Evolutionary conservation across 1,140 invertebrate species (phyloP).

Genomic region (Apis dorsata): DNA sequence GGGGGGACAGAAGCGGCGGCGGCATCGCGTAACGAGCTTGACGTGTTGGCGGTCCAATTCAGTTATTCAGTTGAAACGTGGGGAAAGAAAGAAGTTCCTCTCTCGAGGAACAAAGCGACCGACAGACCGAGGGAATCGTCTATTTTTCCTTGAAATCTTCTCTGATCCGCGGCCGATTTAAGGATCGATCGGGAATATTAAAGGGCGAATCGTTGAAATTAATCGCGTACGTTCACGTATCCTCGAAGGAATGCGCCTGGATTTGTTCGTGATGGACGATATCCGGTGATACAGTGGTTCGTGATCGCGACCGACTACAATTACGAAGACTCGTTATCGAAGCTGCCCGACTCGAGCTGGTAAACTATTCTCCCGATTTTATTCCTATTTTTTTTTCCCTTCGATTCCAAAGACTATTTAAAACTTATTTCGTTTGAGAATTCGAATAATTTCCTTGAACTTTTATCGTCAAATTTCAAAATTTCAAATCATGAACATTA

Average conservation of each 20-base stretch:
- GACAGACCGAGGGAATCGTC: too few relatives aligned
- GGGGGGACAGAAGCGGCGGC: background rate
- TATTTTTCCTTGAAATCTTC: background rate
- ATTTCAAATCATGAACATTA: too few relatives aligned
- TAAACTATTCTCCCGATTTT: background rate
- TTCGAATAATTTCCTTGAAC: too few relatives aligned
- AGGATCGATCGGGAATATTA: background rate
- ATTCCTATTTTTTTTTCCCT: background rate
- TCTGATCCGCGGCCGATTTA: background rate
- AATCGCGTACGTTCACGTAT: conserved; percentile 20
- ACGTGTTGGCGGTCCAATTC: conserved; percentile 33
- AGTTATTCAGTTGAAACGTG: conserved; percentile 35
- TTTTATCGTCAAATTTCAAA: too few relatives aligned
- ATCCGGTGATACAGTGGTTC: conserved; percentile 42
- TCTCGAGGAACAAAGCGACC: background rate
- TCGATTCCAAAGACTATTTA: too few relatives aligned
- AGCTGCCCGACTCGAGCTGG: background rate
- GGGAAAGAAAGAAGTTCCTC: conserved; percentile 23
- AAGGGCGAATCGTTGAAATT: conserved; percentile 39
- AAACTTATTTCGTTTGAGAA: too few relatives aligned
- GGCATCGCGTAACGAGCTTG: conserved; percentile 40
- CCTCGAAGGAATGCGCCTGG: conserved; percentile 22
- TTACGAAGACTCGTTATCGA: background rate
- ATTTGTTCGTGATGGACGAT: conserved; percentile 46
- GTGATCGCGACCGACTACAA: background rate